Evolutionary conservation across 2,888 invertebrate genomes (phyloP), one percentile per base, ranked within the genome.

Genomic region (Tipula lateralis): DNA sequence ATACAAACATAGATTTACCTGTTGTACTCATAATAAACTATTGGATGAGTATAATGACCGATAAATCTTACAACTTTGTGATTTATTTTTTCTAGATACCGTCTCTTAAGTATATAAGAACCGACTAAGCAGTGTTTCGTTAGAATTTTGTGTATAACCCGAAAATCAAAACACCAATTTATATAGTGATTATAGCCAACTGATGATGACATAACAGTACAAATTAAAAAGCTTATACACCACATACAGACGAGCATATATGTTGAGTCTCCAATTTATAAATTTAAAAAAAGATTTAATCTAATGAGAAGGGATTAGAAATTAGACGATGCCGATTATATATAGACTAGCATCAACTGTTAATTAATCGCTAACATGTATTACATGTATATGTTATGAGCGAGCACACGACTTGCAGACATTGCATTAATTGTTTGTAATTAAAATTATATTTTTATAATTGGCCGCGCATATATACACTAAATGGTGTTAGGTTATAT

Each of bases 401-500:
- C 39, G 66, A 13, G 44, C 24, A 66, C 66, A 66, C 66, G 66
- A 66, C 66, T 66, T 66, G 66, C 66, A 66, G 66, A 66, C 66
- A 66, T 12, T 24, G 66, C 66, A 24, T 24, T 66, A 66, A 66
- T 66, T 66, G 13, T 66, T 9, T 24, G 24, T 66, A 66, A 66
- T 66, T 24, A 66, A 66, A 66, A 66, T 66, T 66, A 66, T 19
- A 24, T 44, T n/a, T 39, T 44, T 2, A n/a, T 66, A 66, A 66
- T 66, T 66, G 66, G 24, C 66, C 66, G 44, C 13, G 32, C 39
- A 44, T 16, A 44, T 36, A 6, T 9, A 50, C 16, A 50, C 7
- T 66, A 82, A 82, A 9, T 82, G 30, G 82, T 82, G 82, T 82
- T 82, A 29, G 82, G 82, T 82, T 82, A 30, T 82, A 24, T 66